Conservation (phyloP, 2,113 vertebrate genomes). For the Castor canadensis region DNA sequence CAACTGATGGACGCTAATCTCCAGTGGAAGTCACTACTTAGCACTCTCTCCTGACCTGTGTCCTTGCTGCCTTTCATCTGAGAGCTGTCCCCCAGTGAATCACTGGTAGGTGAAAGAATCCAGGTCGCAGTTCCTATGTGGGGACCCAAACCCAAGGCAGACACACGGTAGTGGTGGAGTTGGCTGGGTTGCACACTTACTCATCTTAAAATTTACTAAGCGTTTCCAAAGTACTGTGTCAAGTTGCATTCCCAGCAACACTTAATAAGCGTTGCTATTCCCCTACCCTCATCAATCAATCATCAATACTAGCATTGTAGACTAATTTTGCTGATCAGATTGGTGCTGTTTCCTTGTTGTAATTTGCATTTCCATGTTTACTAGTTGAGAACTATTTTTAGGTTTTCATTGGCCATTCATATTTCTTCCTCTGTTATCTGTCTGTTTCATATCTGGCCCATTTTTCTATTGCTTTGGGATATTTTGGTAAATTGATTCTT, state of each 20-base stretch:
- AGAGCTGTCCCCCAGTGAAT: background rate
- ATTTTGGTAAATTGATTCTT: background rate
- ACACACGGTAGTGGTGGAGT: background rate
- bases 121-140: background rate
- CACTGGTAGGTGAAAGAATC: background rate
- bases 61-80: background rate
- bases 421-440: slow-evolving; percentile 5
- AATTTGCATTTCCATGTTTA: background rate
- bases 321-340: background rate
- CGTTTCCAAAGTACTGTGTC: slow-evolving; percentile 43
- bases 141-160: background rate
- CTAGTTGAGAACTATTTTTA: background rate
- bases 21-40: background rate
- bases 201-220: background rate
- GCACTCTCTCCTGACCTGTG: background rate
- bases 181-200: background rate
- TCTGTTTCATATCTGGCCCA: background rate
- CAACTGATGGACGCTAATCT: background rate
- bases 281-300: background rate
- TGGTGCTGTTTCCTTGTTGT: background rate
- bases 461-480: background rate
- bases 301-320: background rate
- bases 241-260: background rate
- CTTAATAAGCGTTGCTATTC: background rate
- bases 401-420: background rate